Base-by-base conservation (phyloP, 2,113 vertebrate species). In the Rhinogobius similis region DNA sequence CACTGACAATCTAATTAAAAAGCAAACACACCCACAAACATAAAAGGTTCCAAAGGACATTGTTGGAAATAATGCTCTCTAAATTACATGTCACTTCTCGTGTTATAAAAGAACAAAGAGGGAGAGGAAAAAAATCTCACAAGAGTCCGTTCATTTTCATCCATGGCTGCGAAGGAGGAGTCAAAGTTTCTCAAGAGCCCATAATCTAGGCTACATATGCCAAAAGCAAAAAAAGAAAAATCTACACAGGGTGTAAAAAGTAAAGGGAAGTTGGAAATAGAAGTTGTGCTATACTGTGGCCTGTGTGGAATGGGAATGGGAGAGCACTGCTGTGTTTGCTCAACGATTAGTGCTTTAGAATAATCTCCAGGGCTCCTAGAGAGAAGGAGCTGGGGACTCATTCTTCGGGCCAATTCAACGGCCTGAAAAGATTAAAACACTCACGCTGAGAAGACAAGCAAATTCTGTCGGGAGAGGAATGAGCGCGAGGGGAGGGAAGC, bases 281-380 rank as follows among this genome's bases (percentile, higher is more conserved):
- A 89, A 88, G 95, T 97, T 94, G 95, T 90, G 14, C 88, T 94
- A 94, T 95, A 95, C 94, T 96, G 95, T 96, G 94, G 95, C 93
- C 93, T 94, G 94, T 95, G 94, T 94, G 94, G 93, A 93, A 94
- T 93, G 93, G 94, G 90, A 92, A 89, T 81, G 84, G 94, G 94
- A 94, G 95, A 96, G 94, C 94, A 97, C 95, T 95, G 96, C 96
- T 96, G 96, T 98, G 96, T 99, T 99, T 98, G 97, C 98, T 96
- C 96, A 98, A 95, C 96, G 96, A 98, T 98, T 99, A 98, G 94
- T 93, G 96, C 94, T 96, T 98, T 96, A 98, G 96, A 98, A 98
- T 97, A 97, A 98, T 97, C 96, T 94, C 93, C 94, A 93, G 86
- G 94, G 95, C 96, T 98, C 96, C 95, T 96, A 95, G 96, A 94